These are phyloP conservation scores for Climacteris rufus DNA, from an alignment of 2,113 vertebrate genomes.

Conservation along the genomic window DNA sequence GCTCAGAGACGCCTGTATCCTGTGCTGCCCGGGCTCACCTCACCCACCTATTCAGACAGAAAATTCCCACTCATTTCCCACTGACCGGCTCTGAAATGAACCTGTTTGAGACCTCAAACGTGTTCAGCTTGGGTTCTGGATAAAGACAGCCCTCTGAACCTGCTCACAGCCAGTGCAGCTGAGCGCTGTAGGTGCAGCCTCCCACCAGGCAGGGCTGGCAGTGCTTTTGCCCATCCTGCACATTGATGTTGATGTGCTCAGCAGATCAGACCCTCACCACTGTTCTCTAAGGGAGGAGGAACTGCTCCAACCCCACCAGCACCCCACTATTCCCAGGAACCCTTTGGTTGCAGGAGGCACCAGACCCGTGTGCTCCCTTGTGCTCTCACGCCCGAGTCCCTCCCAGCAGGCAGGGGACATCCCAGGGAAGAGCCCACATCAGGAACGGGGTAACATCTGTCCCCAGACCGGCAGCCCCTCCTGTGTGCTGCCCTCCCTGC, in stretches of 20 bases:
- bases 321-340: not conserved
- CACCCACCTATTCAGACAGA: not conserved
- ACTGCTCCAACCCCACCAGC: not conserved
- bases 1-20: conserved; percentile 20
- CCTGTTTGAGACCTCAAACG: not conserved
- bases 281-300: not conserved
- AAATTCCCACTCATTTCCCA: not conserved
- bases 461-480: not conserved
- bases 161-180: not conserved
- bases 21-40: not conserved
- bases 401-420: not conserved
- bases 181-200: not conserved
- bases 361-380: not conserved
- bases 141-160: not conserved
- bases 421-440: not conserved
- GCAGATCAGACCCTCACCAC: not conserved
- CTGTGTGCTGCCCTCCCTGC: not conserved
- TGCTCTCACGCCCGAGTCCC: not conserved
- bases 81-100: not conserved
- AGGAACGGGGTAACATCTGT: conserved; percentile 41
- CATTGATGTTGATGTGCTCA: not conserved
- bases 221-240: not conserved
- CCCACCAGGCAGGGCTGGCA: not conserved
- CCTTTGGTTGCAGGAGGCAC: not conserved
- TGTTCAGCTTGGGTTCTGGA: not conserved